Percentiles rank a stretch among this genome's conserved stretches.
Evolutionary conservation across 2,888 invertebrate species (phyloP).

Genomic region (Cantharis rustica): DNA sequence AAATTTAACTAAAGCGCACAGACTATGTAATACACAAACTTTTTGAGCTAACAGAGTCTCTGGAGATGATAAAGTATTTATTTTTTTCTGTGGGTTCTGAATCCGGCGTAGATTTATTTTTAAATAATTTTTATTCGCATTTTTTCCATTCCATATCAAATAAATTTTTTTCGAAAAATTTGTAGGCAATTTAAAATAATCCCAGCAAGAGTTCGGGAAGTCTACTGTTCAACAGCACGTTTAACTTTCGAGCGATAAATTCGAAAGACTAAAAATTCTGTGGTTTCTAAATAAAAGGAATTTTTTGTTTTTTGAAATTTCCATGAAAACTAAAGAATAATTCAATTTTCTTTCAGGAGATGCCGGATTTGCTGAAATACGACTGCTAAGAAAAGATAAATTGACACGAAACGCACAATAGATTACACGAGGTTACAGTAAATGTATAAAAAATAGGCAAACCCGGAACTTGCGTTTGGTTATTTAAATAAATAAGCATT

Average conservation of each 20-base stretch:
- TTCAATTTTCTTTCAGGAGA: neutral
- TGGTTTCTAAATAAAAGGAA: too few relatives aligned
- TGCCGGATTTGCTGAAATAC: neutral
- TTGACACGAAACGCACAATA: neutral
- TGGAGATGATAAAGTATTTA: neutral
- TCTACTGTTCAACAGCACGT: neutral
- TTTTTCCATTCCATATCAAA: neutral
- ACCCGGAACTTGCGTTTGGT: neutral
- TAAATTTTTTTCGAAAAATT: too few relatives aligned
- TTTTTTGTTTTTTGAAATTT: neutral
- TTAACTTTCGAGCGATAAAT: too few relatives aligned
- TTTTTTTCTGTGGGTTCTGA: neutral
- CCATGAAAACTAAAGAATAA: neutral
- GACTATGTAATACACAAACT: neutral
- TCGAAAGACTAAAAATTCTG: too few relatives aligned
- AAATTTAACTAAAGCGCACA: neutral
- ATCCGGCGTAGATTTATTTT: neutral
- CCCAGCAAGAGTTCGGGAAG: neutral
- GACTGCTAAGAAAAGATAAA: neutral
- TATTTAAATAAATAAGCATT: neutral
- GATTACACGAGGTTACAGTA: neutral
- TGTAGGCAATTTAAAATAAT: neutral
- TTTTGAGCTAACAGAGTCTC: neutral
- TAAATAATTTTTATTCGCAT: neutral
- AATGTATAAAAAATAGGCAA: neutral